phyloP scores from a whole-genome alignment of 2,797 vertebrate genomes.

The Mus minutoides region DNA sequence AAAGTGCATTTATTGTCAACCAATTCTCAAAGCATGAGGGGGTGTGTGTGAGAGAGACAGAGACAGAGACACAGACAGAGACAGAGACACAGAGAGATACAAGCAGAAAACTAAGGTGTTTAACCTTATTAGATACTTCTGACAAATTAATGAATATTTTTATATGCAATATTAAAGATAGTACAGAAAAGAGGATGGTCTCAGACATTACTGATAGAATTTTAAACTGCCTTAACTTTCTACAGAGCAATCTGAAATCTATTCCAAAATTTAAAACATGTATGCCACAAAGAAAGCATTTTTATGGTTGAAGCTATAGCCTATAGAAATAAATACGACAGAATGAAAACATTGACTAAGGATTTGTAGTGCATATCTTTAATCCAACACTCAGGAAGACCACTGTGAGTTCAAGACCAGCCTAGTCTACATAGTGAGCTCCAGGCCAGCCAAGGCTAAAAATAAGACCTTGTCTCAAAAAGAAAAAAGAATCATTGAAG shows the following conservation, averaged over 20 bases:
- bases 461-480: not conserved
- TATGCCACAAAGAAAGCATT: constrained; percentile 25
- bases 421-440: not conserved
- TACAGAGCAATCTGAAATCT: not conserved
- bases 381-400: not conserved
- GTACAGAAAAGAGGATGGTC: not conserved
- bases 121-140: not conserved
- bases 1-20: not conserved
- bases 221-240: not conserved
- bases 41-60: no score
- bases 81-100: no score
- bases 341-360: not conserved
- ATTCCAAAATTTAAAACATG: not conserved
- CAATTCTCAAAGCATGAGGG: not conserved
- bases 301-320: not conserved
- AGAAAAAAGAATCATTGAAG: not conserved
- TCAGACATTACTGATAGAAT: not conserved
- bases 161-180: not conserved
- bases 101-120: constrained; percentile 14
- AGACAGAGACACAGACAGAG: no score
- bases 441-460: not conserved
- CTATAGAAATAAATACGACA: not conserved
- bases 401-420: not conserved
- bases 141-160: constrained; percentile 6
- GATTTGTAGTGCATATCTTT: not conserved